A percentile compares a stretch with the other conserved stretches of the same genome.
phyloP scores from a whole-genome alignment of 2,113 vertebrate species.

The Gopherus flavomarginatus region DNA sequence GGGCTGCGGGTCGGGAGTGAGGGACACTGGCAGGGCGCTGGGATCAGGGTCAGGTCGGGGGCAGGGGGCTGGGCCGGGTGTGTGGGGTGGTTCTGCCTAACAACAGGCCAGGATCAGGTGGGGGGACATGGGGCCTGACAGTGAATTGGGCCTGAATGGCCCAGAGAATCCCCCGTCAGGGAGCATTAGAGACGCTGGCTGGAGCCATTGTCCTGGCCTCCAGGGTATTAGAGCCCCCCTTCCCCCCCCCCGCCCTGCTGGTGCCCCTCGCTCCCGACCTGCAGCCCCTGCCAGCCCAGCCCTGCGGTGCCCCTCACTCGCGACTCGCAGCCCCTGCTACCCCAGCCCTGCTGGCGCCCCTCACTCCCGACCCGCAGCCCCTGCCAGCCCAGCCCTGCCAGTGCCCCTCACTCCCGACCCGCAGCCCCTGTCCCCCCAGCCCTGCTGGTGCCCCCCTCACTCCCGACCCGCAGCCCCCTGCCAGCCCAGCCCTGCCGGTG shows the following conservation, averaged over 20 bases:
- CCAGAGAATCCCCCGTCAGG: conserved; percentile 17
- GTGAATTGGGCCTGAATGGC: conserved; percentile 13
- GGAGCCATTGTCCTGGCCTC: background rate
- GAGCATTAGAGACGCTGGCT: background rate
- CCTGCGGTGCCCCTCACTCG: too few relatives aligned
- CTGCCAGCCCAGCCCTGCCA: background rate
- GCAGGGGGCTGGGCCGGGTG: too few relatives aligned
- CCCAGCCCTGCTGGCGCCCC: too few relatives aligned
- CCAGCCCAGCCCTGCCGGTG: background rate
- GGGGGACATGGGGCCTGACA: background rate
- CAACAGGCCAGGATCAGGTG: background rate
- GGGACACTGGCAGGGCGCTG: too few relatives aligned
- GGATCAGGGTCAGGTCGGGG: too few relatives aligned
- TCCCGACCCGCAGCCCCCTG: background rate
- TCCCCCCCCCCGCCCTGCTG: background rate
- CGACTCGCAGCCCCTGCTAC: background rate
- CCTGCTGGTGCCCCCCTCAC: too few relatives aligned
- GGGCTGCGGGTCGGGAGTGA: background rate
- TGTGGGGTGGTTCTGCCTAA: background rate
- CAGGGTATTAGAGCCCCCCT: background rate
- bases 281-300: too few relatives aligned
- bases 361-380: background rate
- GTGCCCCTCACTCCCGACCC: background rate
- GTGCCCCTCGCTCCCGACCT: background rate
- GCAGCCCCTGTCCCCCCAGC: too few relatives aligned